These are phyloP conservation scores for Epirrhoe tristata DNA, from an alignment of 2,888 invertebrate species.

Conservation along the genomic window DNA sequence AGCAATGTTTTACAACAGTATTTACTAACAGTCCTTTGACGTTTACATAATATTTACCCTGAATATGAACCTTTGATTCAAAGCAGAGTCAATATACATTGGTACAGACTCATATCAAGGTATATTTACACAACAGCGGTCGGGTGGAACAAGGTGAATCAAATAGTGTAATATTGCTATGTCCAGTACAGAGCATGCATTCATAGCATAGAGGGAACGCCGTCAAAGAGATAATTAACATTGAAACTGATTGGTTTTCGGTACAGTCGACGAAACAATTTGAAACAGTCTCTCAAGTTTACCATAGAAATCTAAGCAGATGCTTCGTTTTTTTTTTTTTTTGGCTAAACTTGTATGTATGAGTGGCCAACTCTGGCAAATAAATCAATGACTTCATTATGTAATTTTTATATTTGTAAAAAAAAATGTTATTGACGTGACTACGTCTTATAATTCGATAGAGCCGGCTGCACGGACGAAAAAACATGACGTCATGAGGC, in stretches of 20 bases:
- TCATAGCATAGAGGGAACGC: conserved; percentile 16
- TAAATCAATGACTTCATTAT: no score
- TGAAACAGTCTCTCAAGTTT: background rate
- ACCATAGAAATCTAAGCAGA: no score
- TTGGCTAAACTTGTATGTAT: no score
- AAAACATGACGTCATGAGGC: no score
- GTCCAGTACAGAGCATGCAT: conserved; percentile 17
- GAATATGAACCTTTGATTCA: conserved; percentile 10
- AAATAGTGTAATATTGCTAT: conserved; percentile 21
- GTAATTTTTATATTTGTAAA: no score
- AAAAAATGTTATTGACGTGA: no score
- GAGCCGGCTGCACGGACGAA: no score
- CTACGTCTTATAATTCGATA: no score
- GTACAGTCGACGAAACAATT: conserved; percentile 12
- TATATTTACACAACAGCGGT: conserved; percentile 15
- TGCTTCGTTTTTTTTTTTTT: no score
- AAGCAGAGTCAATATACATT: conserved; percentile 24
- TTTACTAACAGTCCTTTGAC: background rate
- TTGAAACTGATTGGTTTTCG: conserved; percentile 25
- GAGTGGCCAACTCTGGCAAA: no score
- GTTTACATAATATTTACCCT: conserved; percentile 7
- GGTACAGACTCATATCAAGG: conserved; percentile 18
- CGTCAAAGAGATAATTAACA: conserved; percentile 33
- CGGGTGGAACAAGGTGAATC: conserved; percentile 24
- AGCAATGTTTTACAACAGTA: background rate